These are phyloP conservation scores for Chaetura pelagica DNA, from an alignment of 2,113 vertebrate genomes.

Conservation along the genomic window DNA sequence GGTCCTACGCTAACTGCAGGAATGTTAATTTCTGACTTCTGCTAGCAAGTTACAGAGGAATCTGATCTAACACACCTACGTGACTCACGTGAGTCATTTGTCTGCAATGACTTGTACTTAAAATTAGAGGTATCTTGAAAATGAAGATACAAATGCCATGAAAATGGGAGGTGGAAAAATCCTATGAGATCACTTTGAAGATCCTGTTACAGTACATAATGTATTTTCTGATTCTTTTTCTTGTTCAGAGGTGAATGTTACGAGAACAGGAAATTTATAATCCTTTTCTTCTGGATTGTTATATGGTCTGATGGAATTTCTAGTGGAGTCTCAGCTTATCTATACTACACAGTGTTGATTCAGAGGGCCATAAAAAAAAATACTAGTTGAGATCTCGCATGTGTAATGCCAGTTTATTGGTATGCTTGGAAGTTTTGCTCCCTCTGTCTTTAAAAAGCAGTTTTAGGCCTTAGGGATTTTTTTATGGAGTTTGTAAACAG, in stretches of 20 bases:
- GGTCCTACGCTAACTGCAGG: neutral
- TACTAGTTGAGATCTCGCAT: neutral
- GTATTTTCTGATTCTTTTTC: neutral
- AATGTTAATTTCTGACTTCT: neutral
- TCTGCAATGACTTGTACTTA: neutral
- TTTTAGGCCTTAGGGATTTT: neutral
- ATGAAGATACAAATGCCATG: neutral
- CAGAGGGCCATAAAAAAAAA: neutral
- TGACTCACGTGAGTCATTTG: constrained; percentile 9
- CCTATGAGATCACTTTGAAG: neutral
- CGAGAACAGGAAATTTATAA: neutral
- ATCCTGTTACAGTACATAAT: neutral
- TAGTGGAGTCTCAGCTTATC: neutral
- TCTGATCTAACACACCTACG: neutral
- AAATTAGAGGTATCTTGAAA: neutral
- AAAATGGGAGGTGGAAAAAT: neutral
- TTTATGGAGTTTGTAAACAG: neutral
- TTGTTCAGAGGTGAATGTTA: neutral
- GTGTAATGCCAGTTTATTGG: neutral
- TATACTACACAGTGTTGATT: constrained; percentile 1
- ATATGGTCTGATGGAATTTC: neutral
- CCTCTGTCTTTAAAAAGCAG: neutral
- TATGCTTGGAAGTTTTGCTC: neutral
- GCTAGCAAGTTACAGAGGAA: neutral
- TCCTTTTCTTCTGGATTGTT: neutral